A percentile compares a stretch with the other conserved stretches of the same genome.
These are phyloP conservation scores for Meiosimyza decipiens DNA, from an alignment of 2,888 invertebrate species.

Conservation along the genomic window DNA sequence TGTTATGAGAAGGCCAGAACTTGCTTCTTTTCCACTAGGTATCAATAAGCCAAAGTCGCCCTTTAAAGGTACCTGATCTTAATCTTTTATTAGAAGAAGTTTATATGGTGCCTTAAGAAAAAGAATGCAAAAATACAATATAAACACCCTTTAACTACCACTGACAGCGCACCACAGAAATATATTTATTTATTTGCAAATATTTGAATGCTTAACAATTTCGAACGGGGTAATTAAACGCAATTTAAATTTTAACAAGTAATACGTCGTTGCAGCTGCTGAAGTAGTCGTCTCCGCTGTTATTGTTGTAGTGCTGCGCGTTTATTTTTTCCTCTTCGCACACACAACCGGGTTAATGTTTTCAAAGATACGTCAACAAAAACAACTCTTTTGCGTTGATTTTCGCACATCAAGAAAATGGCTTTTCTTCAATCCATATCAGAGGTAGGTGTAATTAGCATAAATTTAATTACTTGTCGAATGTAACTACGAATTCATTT, in stretches of 20 bases:
- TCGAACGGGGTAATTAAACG: constrained; percentile 9
- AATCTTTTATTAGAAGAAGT: too few relatives aligned
- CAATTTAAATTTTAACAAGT: constrained; percentile 8
- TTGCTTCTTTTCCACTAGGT: too few relatives aligned
- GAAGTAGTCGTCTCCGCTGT: neutral
- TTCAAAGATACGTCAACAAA: neutral
- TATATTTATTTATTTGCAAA: neutral
- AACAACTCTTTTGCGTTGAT: neutral
- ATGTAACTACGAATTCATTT: too few relatives aligned
- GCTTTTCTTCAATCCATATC: constrained; percentile 44
- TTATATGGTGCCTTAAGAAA: too few relatives aligned
- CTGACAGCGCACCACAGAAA: neutral
- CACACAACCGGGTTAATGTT: too few relatives aligned
- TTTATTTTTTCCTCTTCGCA: too few relatives aligned
- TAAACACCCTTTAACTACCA: neutral
- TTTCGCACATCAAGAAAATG: constrained; percentile 29
- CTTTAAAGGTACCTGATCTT: too few relatives aligned
- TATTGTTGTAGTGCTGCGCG: neutral
- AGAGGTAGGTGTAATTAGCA: constrained; percentile 37
- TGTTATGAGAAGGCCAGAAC: too few relatives aligned
- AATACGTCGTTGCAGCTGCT: neutral
- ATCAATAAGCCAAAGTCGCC: too few relatives aligned
- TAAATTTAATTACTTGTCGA: neutral
- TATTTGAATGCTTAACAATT: constrained; percentile 10
- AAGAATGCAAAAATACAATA: too few relatives aligned